These are phyloP conservation scores for Theonella swinhoei DNA, from an alignment of 37 sponge, comb jelly and placozoan genomes.

Conservation along the genomic window DNA sequence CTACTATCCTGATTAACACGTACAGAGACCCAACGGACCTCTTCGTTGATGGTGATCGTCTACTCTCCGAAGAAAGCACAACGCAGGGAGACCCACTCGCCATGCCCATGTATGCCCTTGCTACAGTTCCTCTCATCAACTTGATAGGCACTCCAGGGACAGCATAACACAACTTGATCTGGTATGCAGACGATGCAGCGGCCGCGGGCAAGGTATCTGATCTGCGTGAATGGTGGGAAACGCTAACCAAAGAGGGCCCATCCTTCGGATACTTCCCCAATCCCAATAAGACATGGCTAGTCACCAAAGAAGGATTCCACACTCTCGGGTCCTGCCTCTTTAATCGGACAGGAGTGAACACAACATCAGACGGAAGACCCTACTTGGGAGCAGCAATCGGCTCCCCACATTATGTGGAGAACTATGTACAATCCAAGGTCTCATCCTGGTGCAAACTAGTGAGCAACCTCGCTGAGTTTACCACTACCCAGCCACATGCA, in stretches of 20 bases:
- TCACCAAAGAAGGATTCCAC: not conserved
- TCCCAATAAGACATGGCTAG: no score
- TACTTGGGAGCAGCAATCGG: constrained; percentile 22
- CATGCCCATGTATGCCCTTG: constrained; percentile 46
- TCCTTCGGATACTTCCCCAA: constrained; percentile 10
- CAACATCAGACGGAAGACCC: not conserved
- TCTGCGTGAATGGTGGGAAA: constrained; percentile 28
- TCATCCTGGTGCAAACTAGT: no score
- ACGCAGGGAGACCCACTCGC: no score
- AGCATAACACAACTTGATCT: constrained; percentile 9
- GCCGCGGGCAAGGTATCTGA: not conserved
- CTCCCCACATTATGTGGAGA: no score
- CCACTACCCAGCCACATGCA: no score
- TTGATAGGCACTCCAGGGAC: not conserved
- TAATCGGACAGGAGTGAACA: not conserved
- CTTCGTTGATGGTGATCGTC: constrained; percentile 34
- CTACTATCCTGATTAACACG: constrained; percentile 29
- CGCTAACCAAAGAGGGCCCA: no score
- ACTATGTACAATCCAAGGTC: no score
- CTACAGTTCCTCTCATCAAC: constrained; percentile 10
- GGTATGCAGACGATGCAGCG: constrained; percentile 59
- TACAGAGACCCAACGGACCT: constrained; percentile 17
- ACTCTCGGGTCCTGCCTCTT: not conserved
- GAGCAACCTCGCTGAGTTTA: no score
- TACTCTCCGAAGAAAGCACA: constrained; percentile 40